phyloP scores from a whole-genome alignment of 2,797 vertebrate genomes.

The Channa striata region DNA sequence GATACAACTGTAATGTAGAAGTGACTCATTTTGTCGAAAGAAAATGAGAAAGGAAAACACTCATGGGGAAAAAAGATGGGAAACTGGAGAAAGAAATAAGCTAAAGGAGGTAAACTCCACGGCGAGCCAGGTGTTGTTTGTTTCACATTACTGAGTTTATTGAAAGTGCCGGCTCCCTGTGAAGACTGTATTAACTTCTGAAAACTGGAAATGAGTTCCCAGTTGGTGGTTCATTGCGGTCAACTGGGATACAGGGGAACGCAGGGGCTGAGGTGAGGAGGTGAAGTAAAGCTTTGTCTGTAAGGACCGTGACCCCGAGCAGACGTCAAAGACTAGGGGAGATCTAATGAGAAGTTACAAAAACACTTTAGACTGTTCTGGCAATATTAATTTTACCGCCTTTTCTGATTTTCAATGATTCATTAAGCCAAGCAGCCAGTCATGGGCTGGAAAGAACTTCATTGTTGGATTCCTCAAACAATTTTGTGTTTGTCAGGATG shows the following conservation, averaged over 20 bases:
- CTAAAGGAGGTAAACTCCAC: neutral
- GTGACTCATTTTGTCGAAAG: too few relatives aligned
- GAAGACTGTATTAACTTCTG: slow-evolving; percentile 26
- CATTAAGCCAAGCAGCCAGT: too few relatives aligned
- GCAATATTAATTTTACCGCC: too few relatives aligned
- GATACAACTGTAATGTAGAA: neutral
- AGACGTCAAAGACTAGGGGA: too few relatives aligned
- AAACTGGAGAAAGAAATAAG: neutral
- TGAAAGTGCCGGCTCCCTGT: slow-evolving; percentile 1
- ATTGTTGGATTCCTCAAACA: too few relatives aligned
- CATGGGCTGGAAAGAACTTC: too few relatives aligned
- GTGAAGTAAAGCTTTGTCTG: neutral
- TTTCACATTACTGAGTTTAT: slow-evolving; percentile 5
- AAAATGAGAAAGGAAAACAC: neutral
- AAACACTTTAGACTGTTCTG: too few relatives aligned
- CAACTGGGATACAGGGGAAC: neutral
- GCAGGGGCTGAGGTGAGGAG: neutral
- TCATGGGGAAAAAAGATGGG: too few relatives aligned
- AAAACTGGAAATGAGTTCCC: slow-evolving; percentile 13
- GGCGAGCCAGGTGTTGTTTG: neutral
- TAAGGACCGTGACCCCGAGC: too few relatives aligned
- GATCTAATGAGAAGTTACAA: too few relatives aligned
- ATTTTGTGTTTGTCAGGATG: too few relatives aligned
- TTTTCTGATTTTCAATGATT: too few relatives aligned
- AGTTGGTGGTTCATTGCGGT: slow-evolving; percentile 16